Conservation (phyloP, 2,113 vertebrate species). For the Glareola pratincola region DNA sequence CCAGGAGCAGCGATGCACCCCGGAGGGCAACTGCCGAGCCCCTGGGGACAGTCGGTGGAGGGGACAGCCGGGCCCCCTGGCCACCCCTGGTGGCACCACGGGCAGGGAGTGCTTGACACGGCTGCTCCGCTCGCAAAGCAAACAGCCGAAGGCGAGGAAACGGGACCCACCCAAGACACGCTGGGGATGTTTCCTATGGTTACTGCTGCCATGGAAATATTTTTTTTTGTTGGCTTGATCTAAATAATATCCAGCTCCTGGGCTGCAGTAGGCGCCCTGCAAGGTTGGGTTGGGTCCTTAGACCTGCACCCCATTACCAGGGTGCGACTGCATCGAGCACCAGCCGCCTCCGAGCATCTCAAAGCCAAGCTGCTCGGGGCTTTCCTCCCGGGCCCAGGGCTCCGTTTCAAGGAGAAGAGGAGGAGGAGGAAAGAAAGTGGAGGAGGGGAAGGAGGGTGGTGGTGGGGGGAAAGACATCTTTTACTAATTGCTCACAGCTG, state of each 20-base stretch:
- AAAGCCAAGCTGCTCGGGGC: neutral
- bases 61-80: neutral
- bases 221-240: conserved; percentile 62
- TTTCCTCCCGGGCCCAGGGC: neutral
- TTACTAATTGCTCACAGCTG: conserved; percentile 61
- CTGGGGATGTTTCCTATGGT: conserved; percentile 75
- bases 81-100: neutral
- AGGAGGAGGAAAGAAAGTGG: neutral
- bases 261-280: neutral
- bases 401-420: conserved; percentile 7
- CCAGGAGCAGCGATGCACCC: neutral
- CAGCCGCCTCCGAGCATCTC: rapidly evolving
- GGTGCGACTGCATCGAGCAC: rapidly evolving
- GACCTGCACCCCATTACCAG: neutral
- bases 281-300: neutral
- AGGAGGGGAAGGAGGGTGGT: neutral
- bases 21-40: neutral
- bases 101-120: neutral
- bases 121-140: neutral
- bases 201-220: conserved; percentile 79
- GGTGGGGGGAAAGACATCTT: neutral
- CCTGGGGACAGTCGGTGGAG: neutral
- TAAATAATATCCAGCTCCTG: conserved; percentile 59
- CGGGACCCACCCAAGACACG: conserved; percentile 19
- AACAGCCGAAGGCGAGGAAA: conserved; percentile 27